phyloP scores from a whole-genome alignment of 2,113 vertebrate genomes.

The Forbesichthys papilliferus region DNA sequence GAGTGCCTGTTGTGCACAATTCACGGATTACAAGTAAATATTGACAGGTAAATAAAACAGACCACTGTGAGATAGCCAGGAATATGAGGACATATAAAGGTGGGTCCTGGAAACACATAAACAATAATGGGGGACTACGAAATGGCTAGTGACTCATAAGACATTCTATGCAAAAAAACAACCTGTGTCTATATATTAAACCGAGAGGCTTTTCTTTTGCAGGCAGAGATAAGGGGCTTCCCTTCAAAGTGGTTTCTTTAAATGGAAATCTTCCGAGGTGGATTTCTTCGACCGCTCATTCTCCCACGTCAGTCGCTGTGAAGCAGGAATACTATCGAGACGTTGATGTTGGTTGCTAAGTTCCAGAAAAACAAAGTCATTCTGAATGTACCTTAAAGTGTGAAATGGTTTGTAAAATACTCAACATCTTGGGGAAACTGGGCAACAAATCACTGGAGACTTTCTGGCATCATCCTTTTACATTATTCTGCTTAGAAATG shows the following conservation, averaged over 20 bases:
- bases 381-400: constrained; percentile 43
- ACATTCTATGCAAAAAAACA: no score
- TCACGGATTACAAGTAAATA: constrained; percentile 13
- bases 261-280: constrained; percentile 31
- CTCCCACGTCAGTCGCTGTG: constrained; percentile 25
- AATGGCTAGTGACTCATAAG: no score
- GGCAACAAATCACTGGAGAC: constrained; percentile 28
- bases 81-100: no score
- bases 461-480: constrained; percentile 12
- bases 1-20: constrained; percentile 17
- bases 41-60: constrained; percentile 32
- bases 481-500: not conserved
- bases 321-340: constrained; percentile 22
- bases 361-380: constrained; percentile 10
- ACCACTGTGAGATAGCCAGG: not conserved
- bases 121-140: no score
- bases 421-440: constrained; percentile 25
- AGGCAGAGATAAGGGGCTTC: constrained; percentile 7
- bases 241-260: constrained; percentile 22
- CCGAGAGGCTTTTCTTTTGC: constrained; percentile 15
- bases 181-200: no score
- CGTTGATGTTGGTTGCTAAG: constrained; percentile 4
- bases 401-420: constrained; percentile 42
- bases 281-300: constrained; percentile 36
- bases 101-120: no score